phyloP scores from a whole-genome alignment of 2,888 invertebrate genomes.

The Hirtodrosophila trivittata region DNA sequence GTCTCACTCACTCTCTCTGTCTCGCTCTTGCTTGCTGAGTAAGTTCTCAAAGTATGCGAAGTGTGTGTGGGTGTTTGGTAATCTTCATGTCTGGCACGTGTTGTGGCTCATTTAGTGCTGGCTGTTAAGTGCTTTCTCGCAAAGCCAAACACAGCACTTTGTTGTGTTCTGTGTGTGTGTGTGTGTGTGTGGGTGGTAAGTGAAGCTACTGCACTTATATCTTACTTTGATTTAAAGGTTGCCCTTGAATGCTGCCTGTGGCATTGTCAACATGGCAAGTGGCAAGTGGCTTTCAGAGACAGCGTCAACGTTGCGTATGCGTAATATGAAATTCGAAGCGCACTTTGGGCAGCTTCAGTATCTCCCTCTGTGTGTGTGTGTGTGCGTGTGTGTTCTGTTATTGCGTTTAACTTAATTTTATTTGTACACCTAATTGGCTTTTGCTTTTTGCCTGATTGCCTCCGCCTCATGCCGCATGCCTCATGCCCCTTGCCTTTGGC shows the following conservation, averaged over 20 bases:
- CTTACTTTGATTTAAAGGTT: conserved; percentile 30
- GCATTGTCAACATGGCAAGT: conserved; percentile 37
- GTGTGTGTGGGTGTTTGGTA: conserved; percentile 33
- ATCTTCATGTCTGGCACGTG: conserved; percentile 55
- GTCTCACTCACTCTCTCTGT: conserved; percentile 12
- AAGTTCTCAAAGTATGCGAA: neutral
- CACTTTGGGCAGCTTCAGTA: conserved; percentile 1
- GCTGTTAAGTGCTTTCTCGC: conserved; percentile 48
- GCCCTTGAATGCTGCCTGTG: conserved; percentile 16
- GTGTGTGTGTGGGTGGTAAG: conserved; percentile 12
- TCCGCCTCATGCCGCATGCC: neutral
- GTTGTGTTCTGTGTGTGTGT: conserved; percentile 19
- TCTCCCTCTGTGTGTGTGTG: neutral
- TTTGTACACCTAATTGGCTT: conserved; percentile 46
- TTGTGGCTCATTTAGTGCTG: conserved; percentile 55
- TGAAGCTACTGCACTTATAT: conserved; percentile 26
- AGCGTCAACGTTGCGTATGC: conserved; percentile 29
- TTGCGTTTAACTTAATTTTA: conserved; percentile 11
- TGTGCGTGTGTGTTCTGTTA: neutral
- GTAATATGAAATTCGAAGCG: conserved; percentile 7
- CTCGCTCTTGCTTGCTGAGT: neutral
- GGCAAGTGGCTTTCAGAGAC: conserved; percentile 3
- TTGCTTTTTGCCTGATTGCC: conserved; percentile 1
- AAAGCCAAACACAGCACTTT: conserved; percentile 22
- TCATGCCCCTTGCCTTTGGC: neutral